Evolutionary conservation across 2,113 vertebrate species (phyloP), one percentile per base, ranked within the genome.

Genomic region (Myrmophylax atrothorax): DNA sequence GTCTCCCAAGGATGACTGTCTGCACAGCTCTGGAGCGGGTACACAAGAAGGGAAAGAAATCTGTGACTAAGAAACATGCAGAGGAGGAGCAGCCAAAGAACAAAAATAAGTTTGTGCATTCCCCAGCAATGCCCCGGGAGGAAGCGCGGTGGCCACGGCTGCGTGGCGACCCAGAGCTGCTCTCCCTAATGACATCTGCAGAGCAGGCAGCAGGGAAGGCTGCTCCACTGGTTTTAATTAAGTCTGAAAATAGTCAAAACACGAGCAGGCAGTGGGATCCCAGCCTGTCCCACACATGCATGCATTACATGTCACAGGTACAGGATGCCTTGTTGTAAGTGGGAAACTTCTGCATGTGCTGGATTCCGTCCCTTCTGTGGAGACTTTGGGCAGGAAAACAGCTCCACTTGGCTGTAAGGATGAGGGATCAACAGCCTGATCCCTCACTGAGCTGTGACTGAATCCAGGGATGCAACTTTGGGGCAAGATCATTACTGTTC

Each of bases 251-350:
- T 0, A 20, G 76, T 38, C 68, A 80, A 46, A 93, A 90, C 0
- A 14, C 15, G 13, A 77, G 67, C 18, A 38, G 63, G 1, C 5
- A 3, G 88, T 18, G 6, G 70, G 6, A 68, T 14, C 55, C 63
- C 6, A 4, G 68, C 63, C 70, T 8, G 81, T 47, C 74, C 58
- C 82, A 84, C 5, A 13, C 73, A 22, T 3, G 3, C 6, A 0
- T 0, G 4, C 3, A 9, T 40, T 29, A 24, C 47, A 50, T 3
- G 4, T 23, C 63, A 28, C 63, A 70, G 73, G 78, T 46, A 74
- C 2, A 0, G 23, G 28, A 47, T 16, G 1, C 4, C 20, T 29
- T 2, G 0, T 29, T 2, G 0, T 3, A 4, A 0, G 0, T 0
- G 1, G 37, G 24, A 49, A 53, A 7, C 7, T 52, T 63, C 60